A percentile compares a stretch with the other conserved stretches of the same genome.
phyloP scores from a whole-genome alignment of 2,888 invertebrate genomes.

The Eurois occulta region DNA sequence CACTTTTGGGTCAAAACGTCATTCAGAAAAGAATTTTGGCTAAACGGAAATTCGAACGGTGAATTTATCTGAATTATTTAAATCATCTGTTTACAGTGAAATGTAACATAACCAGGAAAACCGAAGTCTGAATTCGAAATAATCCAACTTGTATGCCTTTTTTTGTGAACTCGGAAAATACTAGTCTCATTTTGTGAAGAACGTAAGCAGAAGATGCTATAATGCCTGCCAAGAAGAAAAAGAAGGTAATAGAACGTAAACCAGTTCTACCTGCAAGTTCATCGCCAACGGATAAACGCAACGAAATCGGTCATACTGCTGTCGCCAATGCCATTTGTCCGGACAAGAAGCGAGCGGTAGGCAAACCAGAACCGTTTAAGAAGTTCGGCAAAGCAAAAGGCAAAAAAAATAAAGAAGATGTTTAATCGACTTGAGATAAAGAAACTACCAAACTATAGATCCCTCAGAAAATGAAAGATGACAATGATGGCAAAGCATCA shows the following conservation, averaged over 20 bases:
- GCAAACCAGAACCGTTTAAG: constrained; percentile 27
- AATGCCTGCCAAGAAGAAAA: constrained; percentile 57
- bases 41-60: constrained; percentile 15
- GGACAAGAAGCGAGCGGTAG: constrained; percentile 38
- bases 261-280: constrained; percentile 31
- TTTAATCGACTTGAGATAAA: not conserved
- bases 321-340: constrained; percentile 51
- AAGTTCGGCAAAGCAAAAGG: constrained; percentile 20
- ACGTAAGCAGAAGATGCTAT: not conserved
- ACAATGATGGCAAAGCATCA: not conserved
- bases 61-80: not conserved
- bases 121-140: not conserved
- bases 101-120: constrained; percentile 15
- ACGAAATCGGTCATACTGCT: constrained; percentile 35
- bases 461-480: not conserved
- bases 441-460: not conserved
- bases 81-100: not conserved
- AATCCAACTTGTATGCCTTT: not conserved
- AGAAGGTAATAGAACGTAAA: constrained; percentile 38
- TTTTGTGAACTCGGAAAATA: not conserved
- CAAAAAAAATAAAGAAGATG: constrained; percentile 21
- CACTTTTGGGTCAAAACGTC: constrained; percentile 33
- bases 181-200: not conserved
- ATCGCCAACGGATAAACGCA: constrained; percentile 47
- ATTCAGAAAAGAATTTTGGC: constrained; percentile 8